A percentile compares a stretch with the other conserved stretches of the same genome.
Evolutionary conservation across 1,140 invertebrate species (phyloP).

Genomic region (Melanaphis sacchari): DNA sequence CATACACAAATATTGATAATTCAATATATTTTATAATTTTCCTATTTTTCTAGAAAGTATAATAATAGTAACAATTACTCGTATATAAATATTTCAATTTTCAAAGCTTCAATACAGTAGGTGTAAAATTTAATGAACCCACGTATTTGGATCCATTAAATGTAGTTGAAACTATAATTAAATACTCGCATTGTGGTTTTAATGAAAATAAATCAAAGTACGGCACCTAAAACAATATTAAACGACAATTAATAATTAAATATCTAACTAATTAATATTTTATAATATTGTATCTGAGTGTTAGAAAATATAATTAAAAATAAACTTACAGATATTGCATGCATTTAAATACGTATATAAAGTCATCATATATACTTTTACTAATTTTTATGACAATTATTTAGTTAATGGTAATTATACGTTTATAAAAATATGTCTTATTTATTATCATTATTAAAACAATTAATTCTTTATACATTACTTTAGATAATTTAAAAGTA

Average conservation of each 20-base stretch:
- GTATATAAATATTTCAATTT: neutral
- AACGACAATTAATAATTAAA: neutral
- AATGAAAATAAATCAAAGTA: conserved; percentile 46
- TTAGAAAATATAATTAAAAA: no score
- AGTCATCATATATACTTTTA: no score
- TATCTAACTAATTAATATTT: neutral
- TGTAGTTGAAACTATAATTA: neutral
- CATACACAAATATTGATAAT: no score
- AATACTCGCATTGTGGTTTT: conserved; percentile 13
- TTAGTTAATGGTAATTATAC: no score
- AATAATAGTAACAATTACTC: neutral
- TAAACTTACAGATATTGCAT: no score
- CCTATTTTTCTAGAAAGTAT: neutral
- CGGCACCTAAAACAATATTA: conserved; percentile 14
- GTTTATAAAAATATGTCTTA: no score
- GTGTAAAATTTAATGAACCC: conserved; percentile 21
- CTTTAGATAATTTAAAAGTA: neutral
- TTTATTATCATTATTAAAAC: neutral
- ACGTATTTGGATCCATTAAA: conserved; percentile 36
- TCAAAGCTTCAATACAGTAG: neutral
- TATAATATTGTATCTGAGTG: neutral
- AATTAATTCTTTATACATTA: neutral
- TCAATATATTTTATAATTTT: neutral
- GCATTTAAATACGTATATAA: no score
- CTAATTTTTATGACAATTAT: no score